phyloP scores from a whole-genome alignment of 2,888 invertebrate species.

The Anthoptus insignis region DNA sequence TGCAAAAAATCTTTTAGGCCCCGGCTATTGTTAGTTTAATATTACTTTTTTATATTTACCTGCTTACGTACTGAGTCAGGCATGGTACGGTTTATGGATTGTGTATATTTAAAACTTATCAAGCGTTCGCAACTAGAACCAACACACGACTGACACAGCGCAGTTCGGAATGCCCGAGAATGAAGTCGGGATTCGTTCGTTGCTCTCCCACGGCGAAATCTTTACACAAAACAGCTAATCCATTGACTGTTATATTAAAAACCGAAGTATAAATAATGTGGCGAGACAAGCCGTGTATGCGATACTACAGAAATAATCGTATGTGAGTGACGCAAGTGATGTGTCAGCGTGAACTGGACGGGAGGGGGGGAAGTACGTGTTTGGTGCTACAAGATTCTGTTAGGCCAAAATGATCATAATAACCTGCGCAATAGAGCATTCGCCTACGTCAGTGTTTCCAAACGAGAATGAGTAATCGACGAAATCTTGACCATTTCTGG shows the following conservation, averaged over 20 bases:
- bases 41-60: constrained; percentile 31
- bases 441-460: constrained; percentile 43
- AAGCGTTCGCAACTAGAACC: constrained; percentile 53
- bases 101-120: constrained; percentile 41
- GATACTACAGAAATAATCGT: neutral
- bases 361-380: constrained; percentile 54
- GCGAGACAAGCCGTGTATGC: constrained; percentile 41
- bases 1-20: no score
- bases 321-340: constrained; percentile 15
- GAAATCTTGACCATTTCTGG: constrained; percentile 41
- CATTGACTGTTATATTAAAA: constrained; percentile 56
- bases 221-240: constrained; percentile 52
- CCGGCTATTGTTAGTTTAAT: no score
- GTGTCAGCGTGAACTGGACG: constrained; percentile 53
- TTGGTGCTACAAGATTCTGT: constrained; percentile 46
- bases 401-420: constrained; percentile 27
- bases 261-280: constrained; percentile 53
- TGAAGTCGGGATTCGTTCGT: constrained; percentile 45
- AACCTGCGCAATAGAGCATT: no score
- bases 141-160: constrained; percentile 59
- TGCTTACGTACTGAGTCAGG: constrained; percentile 37
- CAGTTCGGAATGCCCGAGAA: constrained; percentile 36
- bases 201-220: constrained; percentile 30
- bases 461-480: constrained; percentile 53
- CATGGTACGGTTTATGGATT: constrained; percentile 32